Evolutionary conservation across 2,888 invertebrate species (phyloP).

Genomic region (Microctonus brassicae): DNA sequence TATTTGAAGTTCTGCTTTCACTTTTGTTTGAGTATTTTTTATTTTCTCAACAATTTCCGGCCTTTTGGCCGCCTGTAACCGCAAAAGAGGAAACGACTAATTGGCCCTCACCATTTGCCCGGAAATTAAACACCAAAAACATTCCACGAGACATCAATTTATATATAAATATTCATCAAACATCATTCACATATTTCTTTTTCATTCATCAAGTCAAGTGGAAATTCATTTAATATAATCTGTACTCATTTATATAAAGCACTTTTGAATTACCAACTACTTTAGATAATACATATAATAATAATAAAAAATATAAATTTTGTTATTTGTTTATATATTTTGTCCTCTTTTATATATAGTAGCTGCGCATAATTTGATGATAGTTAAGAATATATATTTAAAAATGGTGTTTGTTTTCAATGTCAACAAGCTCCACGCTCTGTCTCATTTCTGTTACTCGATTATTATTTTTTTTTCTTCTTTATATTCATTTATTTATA

Average conservation of each 20-base stretch:
- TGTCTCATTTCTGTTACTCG: neutral
- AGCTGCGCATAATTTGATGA: too few species aligned
- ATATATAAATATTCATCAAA: neutral
- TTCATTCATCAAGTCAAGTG: neutral
- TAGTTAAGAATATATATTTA: too few species aligned
- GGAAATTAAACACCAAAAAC: neutral
- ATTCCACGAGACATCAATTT: neutral
- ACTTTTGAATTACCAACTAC: too few species aligned
- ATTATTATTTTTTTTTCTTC: neutral
- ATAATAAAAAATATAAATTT: too few species aligned
- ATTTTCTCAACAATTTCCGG: slow-evolving; percentile 42
- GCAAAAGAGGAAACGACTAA: slow-evolving; percentile 40
- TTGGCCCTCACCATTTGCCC: slow-evolving; percentile 16
- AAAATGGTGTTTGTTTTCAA: neutral
- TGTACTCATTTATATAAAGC: neutral
- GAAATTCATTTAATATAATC: neutral
- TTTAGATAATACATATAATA: too few species aligned
- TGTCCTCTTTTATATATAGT: too few species aligned
- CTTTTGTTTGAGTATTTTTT: slow-evolving; percentile 4
- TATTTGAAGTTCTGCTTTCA: slow-evolving; percentile 7
- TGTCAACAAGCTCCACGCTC: neutral
- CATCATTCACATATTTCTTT: neutral
- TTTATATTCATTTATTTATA: neutral
- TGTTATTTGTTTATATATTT: too few species aligned
- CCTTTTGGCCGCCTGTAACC: slow-evolving; percentile 22